These are phyloP conservation scores for Catalaphyllia jardinei DNA, from an alignment of 64 coral and sea anemone genomes.

Conservation along the genomic window DNA sequence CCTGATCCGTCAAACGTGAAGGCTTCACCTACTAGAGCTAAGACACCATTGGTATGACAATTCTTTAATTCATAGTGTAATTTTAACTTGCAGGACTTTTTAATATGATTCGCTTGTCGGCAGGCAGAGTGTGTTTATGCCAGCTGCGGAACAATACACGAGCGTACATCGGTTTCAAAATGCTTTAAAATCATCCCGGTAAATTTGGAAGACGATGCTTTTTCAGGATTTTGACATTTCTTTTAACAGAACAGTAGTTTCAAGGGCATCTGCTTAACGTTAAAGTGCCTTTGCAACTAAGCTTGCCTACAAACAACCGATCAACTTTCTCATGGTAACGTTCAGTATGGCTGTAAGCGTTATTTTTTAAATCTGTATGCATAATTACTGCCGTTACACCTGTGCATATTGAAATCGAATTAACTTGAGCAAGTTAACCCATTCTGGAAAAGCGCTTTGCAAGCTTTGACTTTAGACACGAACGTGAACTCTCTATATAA, in stretches of 20 bases:
- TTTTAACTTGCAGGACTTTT: neutral
- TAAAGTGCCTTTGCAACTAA: neutral
- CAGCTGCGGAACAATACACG: neutral
- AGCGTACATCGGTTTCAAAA: neutral
- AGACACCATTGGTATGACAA: slow-evolving; percentile 73
- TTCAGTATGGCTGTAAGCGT: neutral
- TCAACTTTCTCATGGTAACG: neutral
- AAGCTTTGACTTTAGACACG: too few species aligned
- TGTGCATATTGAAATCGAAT: neutral
- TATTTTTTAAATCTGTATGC: neutral
- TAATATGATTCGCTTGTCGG: neutral
- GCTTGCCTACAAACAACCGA: neutral
- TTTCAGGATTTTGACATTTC: neutral
- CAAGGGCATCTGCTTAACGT: neutral
- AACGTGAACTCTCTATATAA: too few species aligned
- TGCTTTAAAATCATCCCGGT: neutral
- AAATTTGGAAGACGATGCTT: neutral
- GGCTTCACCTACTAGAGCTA: slow-evolving; percentile 50
- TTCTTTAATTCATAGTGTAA: neutral
- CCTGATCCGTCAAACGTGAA: slow-evolving; percentile 59
- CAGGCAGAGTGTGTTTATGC: neutral
- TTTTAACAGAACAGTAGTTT: neutral
- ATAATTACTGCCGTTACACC: neutral
- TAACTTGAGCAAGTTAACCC: neutral
- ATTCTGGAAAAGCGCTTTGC: neutral